Conservation (phyloP, 2,888 invertebrate genomes). For the Campoletis raptor region DNA sequence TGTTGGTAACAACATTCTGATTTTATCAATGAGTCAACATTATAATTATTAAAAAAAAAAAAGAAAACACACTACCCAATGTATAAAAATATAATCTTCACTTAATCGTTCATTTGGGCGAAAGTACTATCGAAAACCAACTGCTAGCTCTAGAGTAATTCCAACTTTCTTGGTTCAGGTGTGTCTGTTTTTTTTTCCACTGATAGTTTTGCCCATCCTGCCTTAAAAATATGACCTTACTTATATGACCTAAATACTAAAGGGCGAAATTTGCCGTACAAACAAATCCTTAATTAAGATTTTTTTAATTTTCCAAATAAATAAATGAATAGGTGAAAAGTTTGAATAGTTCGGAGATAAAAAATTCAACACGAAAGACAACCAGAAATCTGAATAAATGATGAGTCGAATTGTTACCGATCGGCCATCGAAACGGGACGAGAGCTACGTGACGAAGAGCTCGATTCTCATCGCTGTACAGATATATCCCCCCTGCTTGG, state of each 20-base stretch:
- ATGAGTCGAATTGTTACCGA: slow-evolving; percentile 74
- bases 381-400: slow-evolving; percentile 45
- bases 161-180: no score
- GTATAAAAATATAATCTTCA: background rate
- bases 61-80: background rate
- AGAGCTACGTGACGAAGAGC: slow-evolving; percentile 57
- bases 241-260: no score
- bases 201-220: no score
- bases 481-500: slow-evolving; percentile 48
- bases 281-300: background rate
- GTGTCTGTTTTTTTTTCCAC: no score
- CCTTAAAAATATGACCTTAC: no score
- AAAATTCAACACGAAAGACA: background rate
- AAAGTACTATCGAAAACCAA: no score
- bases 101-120: no score
- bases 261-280: background rate
- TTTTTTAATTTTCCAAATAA: background rate
- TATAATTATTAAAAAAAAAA: no score
- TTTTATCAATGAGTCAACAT: background rate
- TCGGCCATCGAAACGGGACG: slow-evolving; percentile 81
- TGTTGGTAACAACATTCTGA: background rate
- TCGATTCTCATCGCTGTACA: slow-evolving; percentile 66
- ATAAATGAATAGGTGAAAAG: background rate
- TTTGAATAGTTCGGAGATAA: background rate
- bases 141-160: no score